Percentiles rank a stretch among this genome's conserved stretches.
These are phyloP conservation scores for Troides helena DNA, from an alignment of 2,888 invertebrate genomes.

Conservation along the genomic window DNA sequence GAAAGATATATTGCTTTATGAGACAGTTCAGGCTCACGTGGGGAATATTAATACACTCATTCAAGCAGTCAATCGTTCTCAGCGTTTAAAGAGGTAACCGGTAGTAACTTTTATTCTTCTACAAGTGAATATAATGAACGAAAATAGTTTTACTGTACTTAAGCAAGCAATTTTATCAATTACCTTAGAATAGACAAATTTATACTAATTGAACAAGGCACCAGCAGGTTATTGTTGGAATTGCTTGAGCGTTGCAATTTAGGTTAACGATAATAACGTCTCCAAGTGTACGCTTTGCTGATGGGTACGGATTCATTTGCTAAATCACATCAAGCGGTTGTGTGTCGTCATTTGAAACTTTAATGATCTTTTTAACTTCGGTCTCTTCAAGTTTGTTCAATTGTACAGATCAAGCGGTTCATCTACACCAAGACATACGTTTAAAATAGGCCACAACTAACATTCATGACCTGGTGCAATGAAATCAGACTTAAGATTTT, in stretches of 20 bases:
- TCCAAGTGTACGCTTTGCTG: neutral
- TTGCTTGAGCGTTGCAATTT: constrained; percentile 16
- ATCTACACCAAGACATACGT: too few species aligned
- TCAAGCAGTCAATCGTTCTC: too few species aligned
- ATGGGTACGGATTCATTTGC: constrained; percentile 10
- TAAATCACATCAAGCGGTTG: constrained; percentile 2
- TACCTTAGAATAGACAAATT: constrained; percentile 5
- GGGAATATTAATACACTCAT: too few species aligned
- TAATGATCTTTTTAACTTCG: neutral
- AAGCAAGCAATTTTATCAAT: neutral
- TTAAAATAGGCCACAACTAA: too few species aligned
- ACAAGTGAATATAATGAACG: too few species aligned
- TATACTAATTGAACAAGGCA: constrained; percentile 23
- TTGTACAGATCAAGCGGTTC: too few species aligned
- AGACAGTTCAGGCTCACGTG: too few species aligned
- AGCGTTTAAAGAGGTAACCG: too few species aligned
- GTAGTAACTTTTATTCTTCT: too few species aligned
- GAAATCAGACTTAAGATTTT: too few species aligned
- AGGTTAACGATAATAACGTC: constrained; percentile 10
- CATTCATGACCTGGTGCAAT: too few species aligned
- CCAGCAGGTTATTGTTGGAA: constrained; percentile 11
- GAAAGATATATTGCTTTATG: too few species aligned
- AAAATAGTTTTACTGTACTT: neutral
- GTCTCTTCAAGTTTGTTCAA: neutral
- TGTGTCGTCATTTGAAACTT: neutral